Conservation (phyloP, 1,140 invertebrate species). For the Mizuhopecten yessoensis region DNA sequence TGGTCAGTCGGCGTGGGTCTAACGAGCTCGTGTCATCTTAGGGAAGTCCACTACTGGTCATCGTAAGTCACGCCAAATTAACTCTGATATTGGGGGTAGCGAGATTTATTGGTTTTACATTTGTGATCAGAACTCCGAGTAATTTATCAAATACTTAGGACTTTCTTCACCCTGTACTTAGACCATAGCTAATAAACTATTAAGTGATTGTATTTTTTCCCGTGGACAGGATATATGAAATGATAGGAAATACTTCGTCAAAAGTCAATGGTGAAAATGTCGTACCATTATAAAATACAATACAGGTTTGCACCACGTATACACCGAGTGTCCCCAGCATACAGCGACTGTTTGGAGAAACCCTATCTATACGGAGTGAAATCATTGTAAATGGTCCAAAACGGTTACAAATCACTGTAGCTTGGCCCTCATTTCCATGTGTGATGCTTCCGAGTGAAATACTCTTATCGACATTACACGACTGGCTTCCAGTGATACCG, state of each 20-base stretch:
- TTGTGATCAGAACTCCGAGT: not conserved
- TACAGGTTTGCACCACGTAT: not conserved
- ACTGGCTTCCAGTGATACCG: not conserved
- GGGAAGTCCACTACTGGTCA: not conserved
- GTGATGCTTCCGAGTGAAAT: not conserved
- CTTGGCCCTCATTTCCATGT: slow-evolving; percentile 16
- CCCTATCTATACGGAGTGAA: not conserved
- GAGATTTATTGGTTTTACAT: slow-evolving; percentile 17
- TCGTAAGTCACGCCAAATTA: slow-evolving; percentile 31
- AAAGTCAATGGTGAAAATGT: not conserved
- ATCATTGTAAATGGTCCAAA: slow-evolving; percentile 35
- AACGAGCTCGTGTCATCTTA: not conserved
- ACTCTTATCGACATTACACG: slow-evolving; percentile 25
- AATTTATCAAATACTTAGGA: slow-evolving; percentile 34
- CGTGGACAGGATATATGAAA: not conserved
- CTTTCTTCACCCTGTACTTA: not conserved
- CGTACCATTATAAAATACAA: not conserved
- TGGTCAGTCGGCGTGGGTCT: slow-evolving; percentile 2
- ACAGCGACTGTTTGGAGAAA: not conserved
- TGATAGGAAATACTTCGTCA: not conserved
- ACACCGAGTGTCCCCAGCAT: not conserved
- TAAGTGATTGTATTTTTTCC: not conserved
- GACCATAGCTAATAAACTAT: slow-evolving; percentile 13
- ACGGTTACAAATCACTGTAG: not conserved
- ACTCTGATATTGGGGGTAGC: not conserved